Evolutionary conservation across 1,140 invertebrate species (phyloP).

Genomic region (Anthonomus grandis): DNA sequence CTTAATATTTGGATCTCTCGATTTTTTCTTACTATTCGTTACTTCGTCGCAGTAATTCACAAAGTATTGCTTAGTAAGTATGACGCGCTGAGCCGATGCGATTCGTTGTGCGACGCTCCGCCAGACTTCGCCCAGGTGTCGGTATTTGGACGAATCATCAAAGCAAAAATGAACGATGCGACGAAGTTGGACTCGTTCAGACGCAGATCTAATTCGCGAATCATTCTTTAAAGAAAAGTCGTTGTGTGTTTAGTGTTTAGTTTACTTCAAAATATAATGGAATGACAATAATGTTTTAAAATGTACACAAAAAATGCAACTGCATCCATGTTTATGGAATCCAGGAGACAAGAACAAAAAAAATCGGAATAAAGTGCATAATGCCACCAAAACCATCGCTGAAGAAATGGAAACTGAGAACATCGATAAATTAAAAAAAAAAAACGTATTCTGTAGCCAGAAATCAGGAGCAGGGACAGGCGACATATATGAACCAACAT

Average conservation of each 20-base stretch:
- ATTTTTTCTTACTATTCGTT: too few species aligned
- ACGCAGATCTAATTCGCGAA: neutral
- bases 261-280: neutral
- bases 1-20: too few species aligned
- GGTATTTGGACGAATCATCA: too few species aligned
- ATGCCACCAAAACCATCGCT: slow-evolving; percentile 1
- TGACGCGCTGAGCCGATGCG: slow-evolving; percentile 2
- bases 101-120: slow-evolving; percentile 1
- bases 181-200: neutral
- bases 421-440: slow-evolving; percentile 4
- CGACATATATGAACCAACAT: neutral
- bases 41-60: too few species aligned
- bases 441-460: neutral
- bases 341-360: slow-evolving; percentile 1
- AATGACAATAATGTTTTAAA: slow-evolving; percentile 4
- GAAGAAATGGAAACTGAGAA: neutral
- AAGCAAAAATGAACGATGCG: neutral
- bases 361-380: slow-evolving; percentile 4
- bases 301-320: neutral
- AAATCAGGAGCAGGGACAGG: too few species aligned
- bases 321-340: too few species aligned
- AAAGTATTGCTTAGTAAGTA: neutral
- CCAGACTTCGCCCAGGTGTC: neutral
- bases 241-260: neutral
- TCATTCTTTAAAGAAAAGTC: too few species aligned